Evolutionary conservation across 2,888 invertebrate species (phyloP).

Genomic region (Nineta flava): DNA sequence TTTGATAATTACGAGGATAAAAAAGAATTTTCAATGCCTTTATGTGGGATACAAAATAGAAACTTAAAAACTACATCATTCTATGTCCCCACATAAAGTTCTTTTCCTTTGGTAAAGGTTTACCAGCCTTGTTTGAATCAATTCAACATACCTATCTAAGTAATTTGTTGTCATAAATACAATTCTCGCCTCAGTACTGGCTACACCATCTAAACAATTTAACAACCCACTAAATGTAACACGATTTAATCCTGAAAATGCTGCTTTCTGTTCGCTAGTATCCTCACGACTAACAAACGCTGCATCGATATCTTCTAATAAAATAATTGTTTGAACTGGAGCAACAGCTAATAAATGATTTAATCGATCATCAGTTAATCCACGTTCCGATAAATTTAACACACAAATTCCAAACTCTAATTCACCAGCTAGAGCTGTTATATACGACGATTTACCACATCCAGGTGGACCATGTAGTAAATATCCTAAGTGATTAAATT

Average conservation of each 20-base stretch:
- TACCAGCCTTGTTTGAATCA: no score
- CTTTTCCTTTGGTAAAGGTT: no score
- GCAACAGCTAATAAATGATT: conserved; percentile 86
- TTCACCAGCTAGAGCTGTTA: conserved; percentile 90
- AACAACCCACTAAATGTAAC: conserved; percentile 95
- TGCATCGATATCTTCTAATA: conserved; percentile 94
- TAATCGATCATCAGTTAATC: conserved; percentile 87
- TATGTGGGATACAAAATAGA: no score
- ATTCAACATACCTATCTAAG: conserved; percentile 68
- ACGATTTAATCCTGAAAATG: conserved; percentile 81
- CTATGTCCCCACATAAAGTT: no score
- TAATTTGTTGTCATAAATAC: conserved; percentile 99
- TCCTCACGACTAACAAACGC: conserved; percentile 80
- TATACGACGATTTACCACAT: conserved; percentile 94
- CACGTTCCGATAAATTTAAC: conserved; percentile 87
- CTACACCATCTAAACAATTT: conserved; percentile 97
- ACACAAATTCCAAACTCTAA: conserved; percentile 93
- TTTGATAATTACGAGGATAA: no score
- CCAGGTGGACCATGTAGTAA: conserved; percentile 94
- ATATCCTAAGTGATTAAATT: conserved; percentile 50
- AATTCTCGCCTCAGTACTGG: conserved; percentile 92
- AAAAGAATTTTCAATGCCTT: no score
- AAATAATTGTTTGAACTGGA: conserved; percentile 85
- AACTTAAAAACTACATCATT: no score
- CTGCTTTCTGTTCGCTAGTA: conserved; percentile 51